Conservation (phyloP, 2,113 vertebrate species). For the Phyllopteryx taeniolatus region DNA sequence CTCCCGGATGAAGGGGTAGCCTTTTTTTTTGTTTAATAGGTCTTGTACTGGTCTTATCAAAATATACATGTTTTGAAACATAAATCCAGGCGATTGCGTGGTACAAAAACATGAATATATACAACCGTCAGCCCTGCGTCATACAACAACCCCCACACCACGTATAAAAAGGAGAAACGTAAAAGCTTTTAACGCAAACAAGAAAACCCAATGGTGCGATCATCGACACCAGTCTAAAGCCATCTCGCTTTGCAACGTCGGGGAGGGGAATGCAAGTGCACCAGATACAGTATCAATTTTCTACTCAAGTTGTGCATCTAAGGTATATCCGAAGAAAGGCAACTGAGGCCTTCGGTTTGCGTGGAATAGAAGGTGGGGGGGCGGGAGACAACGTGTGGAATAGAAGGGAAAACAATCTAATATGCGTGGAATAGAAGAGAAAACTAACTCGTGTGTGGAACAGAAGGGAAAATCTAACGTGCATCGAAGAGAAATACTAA, state of each 20-base stretch:
- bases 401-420: slow-evolving; percentile 7
- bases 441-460: not conserved
- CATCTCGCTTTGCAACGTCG: slow-evolving; percentile 29
- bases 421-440: too few relatives aligned
- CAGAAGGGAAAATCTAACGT: not conserved
- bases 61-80: slow-evolving; percentile 76
- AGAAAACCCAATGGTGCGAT: slow-evolving; percentile 40
- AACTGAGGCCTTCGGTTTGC: slow-evolving; percentile 15
- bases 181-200: slow-evolving; percentile 59
- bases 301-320: not conserved
- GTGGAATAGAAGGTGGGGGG: not conserved
- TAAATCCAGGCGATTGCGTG: slow-evolving; percentile 72
- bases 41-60: slow-evolving; percentile 69
- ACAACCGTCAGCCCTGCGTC: slow-evolving; percentile 66
- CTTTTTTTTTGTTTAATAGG: slow-evolving; percentile 29
- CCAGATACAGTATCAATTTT: slow-evolving; percentile 47
- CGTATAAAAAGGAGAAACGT: slow-evolving; percentile 57
- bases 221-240: slow-evolving; percentile 55
- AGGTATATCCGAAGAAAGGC: slow-evolving; percentile 14
- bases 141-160: slow-evolving; percentile 52
- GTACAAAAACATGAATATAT: slow-evolving; percentile 77
- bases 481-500: slow-evolving; percentile 7
- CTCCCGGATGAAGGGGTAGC: slow-evolving; percentile 53
- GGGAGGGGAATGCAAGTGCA: slow-evolving; percentile 5
- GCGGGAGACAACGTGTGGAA: not conserved